Conservation (phyloP, 2,797 vertebrate genomes). For the Chromis chromis region DNA sequence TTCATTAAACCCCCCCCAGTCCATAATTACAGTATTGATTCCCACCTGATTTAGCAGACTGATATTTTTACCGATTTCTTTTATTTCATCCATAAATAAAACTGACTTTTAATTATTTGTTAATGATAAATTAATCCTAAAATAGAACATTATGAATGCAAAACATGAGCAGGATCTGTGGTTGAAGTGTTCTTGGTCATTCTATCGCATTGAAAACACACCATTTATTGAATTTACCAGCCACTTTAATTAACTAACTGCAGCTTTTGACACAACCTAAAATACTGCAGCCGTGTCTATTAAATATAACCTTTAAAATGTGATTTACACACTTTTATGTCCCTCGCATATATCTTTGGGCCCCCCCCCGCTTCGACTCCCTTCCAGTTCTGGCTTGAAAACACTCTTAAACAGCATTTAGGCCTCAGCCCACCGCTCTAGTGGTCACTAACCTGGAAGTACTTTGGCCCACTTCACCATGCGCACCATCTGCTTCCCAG, state of each 20-base stretch:
- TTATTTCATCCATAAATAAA: conserved; percentile 9
- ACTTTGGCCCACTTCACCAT: conserved; percentile 99
- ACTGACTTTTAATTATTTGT: not conserved
- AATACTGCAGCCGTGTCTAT: not conserved
- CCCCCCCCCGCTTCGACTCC: not conserved
- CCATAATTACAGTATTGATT: not conserved
- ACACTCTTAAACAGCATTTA: conserved; percentile 35
- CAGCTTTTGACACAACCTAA: not conserved
- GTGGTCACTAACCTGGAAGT: conserved; percentile 93
- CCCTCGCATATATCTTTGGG: not conserved
- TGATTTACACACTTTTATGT: conserved; percentile 7
- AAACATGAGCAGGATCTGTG: not conserved
- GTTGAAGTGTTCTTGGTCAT: not conserved
- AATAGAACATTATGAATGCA: not conserved
- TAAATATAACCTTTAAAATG: not conserved
- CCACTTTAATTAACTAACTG: not conserved
- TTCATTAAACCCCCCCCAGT: conserved; percentile 29
- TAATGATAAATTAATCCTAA: not conserved
- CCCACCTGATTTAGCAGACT: not conserved
- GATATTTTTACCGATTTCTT: conserved; percentile 12
- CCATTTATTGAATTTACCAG: not conserved
- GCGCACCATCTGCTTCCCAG: conserved; percentile 98
- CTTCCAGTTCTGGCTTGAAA: conserved; percentile 10
- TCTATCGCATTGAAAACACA: not conserved
- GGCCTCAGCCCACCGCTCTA: conserved; percentile 19